Evolutionary conservation across 2,797 vertebrate genomes (phyloP), one percentile per base, ranked within the genome.

Genomic region (Urocyon cinereoargenteus): DNA sequence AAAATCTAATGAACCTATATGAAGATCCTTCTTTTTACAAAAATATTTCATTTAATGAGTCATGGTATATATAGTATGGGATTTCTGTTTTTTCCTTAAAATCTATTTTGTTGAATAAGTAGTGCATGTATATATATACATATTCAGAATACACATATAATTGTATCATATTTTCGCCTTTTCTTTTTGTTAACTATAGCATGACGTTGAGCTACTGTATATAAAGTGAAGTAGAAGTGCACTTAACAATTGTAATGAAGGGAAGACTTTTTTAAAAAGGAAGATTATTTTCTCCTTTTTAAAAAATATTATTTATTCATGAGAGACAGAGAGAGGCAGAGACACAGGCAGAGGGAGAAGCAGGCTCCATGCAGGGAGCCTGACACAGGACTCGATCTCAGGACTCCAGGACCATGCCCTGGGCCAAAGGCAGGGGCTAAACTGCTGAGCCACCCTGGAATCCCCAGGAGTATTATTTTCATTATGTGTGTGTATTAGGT

Each of bases 81-180:
- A 40, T 45, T 86, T 92, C 28, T 49, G 11, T 51, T n/a, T 40
- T 93, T 95, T 91, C 83, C 75, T 91, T 72, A 62, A 90, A 90
- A 78, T 19, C 36, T 72, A 7, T 75, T 83, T 26, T 75, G 19
- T 62, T n/a, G 86, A 85, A 62, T 78, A 87, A 31, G 73, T 83
- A 75, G 40, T 49, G 40, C 66, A 75, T 51, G 28, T 53, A 5
- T 40, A 40, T 68, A 19, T 75, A 45, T 92, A 14, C n/a, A 57
- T 87, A 51, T 70, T 77, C 16, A 87, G 12, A 87, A 90, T 94
- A 83, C 51, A 31, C 70, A 49, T n/a, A 28, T 86, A 28, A 73
- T 73, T 84, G 8, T 68, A 13, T 94, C 24, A 22, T 88, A 22
- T 55, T 73, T 72, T 51, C 21, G 70, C 10, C 19, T 87, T 91